Base-by-base conservation (phyloP, 2,888 invertebrate species). In the Julus scanicus region DNA sequence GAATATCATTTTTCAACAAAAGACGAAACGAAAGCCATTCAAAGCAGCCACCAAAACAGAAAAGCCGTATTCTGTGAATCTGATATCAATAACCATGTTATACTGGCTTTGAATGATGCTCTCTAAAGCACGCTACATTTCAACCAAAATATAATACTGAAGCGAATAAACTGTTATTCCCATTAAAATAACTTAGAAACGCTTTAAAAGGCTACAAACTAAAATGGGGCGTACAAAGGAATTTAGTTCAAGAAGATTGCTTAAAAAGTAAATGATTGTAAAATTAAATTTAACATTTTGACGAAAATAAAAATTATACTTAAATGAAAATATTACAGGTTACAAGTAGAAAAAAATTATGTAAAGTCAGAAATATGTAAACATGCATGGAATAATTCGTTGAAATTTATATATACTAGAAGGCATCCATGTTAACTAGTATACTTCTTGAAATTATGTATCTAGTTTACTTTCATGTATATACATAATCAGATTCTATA, bases 61-160 rank as follows among this genome's bases (percentile, higher is more conserved):
- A 80, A 80, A 29, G 11, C 5, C 29, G 80, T 80, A 15, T 80
- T 80, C 80, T 80, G 80, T 80, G 80, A 37, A 80, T 80, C 80
- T 80, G 80, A 80, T 80, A 80, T 80, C 80, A 80, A 80, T 80
- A 80, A 80, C 80, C 80, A 80, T 37, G 80, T 80, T 80, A 80
- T 13, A 29, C 29, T 29, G 20, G 80, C 80, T 2, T 37, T 80
- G 80, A 80, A 80, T 29, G 80, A 80, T 1, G 80, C 37, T 29
- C 80, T 2, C 20, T 1, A 29, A 37, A 80, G 80, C 37, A 37
- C 13, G 37, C 37, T 13, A 37, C 37, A 37, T 80, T 80, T 80
- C 15, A 15, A 80, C 11, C 80, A 37, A 80, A 37, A 80, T 13
- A 37, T 1, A 5, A 71, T 11, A 80, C 11, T 15, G 80, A 20